Evolutionary conservation across 2,113 vertebrate genomes (phyloP).

Genomic region (Symphodus melops): DNA sequence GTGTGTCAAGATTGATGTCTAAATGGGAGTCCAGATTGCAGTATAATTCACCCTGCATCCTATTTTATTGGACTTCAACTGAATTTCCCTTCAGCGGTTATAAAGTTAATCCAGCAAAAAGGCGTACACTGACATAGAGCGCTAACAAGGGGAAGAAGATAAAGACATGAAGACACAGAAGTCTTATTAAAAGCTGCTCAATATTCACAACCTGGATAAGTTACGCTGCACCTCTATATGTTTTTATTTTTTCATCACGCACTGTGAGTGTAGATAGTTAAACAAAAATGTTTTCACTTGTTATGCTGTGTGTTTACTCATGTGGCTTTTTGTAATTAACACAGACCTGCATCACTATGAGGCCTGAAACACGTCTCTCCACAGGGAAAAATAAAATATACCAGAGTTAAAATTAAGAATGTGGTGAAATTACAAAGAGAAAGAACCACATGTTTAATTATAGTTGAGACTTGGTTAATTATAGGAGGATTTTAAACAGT

Average conservation of each 20-base stretch:
- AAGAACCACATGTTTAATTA: slow-evolving; percentile 1
- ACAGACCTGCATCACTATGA: background rate
- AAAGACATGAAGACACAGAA: slow-evolving; percentile 36
- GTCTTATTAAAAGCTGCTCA: slow-evolving; percentile 44
- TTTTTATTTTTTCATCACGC: too few relatives aligned
- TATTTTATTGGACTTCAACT: slow-evolving; percentile 60
- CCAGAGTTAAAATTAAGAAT: slow-evolving; percentile 27
- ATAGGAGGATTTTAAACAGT: background rate
- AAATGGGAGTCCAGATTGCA: slow-evolving; percentile 44
- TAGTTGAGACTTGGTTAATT: slow-evolving; percentile 10
- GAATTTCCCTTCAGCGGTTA: slow-evolving; percentile 25
- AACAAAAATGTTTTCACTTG: background rate
- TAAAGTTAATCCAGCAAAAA: slow-evolving; percentile 62
- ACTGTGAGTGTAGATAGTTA: background rate
- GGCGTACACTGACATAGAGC: slow-evolving; percentile 37
- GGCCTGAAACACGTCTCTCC: slow-evolving; percentile 6
- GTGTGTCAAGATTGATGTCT: slow-evolving; percentile 38
- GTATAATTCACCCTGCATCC: slow-evolving; percentile 58
- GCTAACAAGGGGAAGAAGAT: slow-evolving; percentile 56
- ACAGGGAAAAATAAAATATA: slow-evolving; percentile 14
- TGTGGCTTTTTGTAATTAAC: slow-evolving; percentile 50
- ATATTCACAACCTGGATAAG: slow-evolving; percentile 33
- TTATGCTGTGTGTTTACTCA: slow-evolving; percentile 9
- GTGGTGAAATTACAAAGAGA: slow-evolving; percentile 2
- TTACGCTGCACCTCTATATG: slow-evolving; percentile 2